Conservation (phyloP, 2,113 vertebrate species). For the Tringa solitaria region DNA sequence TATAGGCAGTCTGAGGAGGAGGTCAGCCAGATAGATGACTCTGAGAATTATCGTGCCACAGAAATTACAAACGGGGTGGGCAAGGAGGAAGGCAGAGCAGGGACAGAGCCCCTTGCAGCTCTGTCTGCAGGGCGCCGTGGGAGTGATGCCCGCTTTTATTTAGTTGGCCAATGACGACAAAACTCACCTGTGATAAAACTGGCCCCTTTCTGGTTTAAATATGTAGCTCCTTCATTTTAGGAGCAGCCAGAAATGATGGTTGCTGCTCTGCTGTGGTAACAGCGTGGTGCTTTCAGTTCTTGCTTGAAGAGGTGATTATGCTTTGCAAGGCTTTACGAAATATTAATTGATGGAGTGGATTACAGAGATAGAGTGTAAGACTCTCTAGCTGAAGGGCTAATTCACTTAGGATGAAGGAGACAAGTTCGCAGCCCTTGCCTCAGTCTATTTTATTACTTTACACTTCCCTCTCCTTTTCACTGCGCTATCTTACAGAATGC, state of each 20-base stretch:
- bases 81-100: not conserved
- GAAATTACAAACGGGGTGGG: not conserved
- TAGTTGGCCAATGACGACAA: not conserved
- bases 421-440: not conserved
- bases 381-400: not conserved
- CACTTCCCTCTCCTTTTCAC: not conserved
- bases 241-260: not conserved
- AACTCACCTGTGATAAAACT: not conserved
- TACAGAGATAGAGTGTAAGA: not conserved
- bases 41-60: not conserved
- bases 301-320: not conserved
- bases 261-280: not conserved
- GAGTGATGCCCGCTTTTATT: accelerated
- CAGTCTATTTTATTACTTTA: not conserved
- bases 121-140: accelerated
- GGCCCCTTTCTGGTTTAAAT: not conserved
- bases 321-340: not conserved
- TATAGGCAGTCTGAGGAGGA: not conserved
- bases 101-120: not conserved
- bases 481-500: not conserved
- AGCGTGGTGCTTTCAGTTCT: not conserved
- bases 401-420: not conserved
- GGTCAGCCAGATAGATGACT: not conserved
- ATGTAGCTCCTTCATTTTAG: not conserved
- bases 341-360: conserved; percentile 19